Conservation (phyloP, 2,888 invertebrate genomes). For the Epinotia nisella region DNA sequence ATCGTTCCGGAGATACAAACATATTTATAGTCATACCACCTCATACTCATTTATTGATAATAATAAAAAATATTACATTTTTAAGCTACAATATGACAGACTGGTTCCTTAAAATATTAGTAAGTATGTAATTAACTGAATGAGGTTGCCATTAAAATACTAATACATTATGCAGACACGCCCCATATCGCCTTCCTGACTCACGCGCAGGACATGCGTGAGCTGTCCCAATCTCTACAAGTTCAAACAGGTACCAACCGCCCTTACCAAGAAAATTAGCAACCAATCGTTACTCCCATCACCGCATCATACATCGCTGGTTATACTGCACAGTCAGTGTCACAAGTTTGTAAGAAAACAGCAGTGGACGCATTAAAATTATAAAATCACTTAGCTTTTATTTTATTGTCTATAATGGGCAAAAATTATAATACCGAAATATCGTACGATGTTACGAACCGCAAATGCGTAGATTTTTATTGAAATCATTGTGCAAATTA, state of each 20-base stretch:
- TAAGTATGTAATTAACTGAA: too few species aligned
- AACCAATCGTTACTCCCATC: neutral
- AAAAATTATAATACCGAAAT: conserved; percentile 38
- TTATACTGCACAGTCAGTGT: neutral
- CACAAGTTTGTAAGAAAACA: conserved; percentile 17
- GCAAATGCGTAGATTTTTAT: conserved; percentile 47
- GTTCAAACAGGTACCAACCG: conserved; percentile 60
- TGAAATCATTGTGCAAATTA: conserved; percentile 51
- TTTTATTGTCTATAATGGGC: too few species aligned
- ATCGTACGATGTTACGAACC: conserved; percentile 45
- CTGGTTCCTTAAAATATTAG: too few species aligned
- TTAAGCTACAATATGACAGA: too few species aligned
- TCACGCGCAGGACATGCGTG: conserved; percentile 53
- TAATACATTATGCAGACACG: conserved; percentile 48
- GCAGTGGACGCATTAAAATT: conserved; percentile 12
- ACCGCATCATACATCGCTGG: conserved; percentile 42
- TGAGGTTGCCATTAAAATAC: neutral
- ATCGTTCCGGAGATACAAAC: too few species aligned
- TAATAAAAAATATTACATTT: too few species aligned
- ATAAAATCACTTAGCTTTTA: too few species aligned
- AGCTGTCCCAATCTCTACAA: conserved; percentile 55
- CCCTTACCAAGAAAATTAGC: conserved; percentile 43
- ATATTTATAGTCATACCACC: too few species aligned
- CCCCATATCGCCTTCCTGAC: conserved; percentile 49
- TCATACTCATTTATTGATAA: too few species aligned